phyloP scores from a whole-genome alignment of 2,888 invertebrate genomes.

The Drosophila rellima region DNA sequence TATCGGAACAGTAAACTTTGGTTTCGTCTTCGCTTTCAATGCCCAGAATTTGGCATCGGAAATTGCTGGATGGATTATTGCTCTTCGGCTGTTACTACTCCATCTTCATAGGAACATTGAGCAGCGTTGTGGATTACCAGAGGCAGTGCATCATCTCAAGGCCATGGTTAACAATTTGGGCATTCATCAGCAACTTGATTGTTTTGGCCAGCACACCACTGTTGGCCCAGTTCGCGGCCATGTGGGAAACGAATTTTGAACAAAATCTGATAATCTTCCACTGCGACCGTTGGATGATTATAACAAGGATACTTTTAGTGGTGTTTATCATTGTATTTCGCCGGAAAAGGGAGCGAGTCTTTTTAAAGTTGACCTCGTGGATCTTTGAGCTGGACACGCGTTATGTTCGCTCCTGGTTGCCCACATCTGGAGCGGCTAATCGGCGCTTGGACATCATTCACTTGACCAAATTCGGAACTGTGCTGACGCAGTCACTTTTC shows the following conservation, averaged over 20 bases:
- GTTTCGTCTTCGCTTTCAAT: slow-evolving; percentile 2
- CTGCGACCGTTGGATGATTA: slow-evolving; percentile 1
- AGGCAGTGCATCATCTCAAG: slow-evolving; percentile 9
- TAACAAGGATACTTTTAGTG: slow-evolving; percentile 3
- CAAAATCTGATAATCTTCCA: slow-evolving; percentile 10
- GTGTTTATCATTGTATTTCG: slow-evolving; percentile 13
- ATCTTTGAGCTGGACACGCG: slow-evolving; percentile 21
- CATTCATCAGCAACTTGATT: slow-evolving; percentile 21
- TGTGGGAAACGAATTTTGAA: slow-evolving; percentile 6
- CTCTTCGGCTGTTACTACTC: slow-evolving; percentile 22
- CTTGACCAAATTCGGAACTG: slow-evolving; percentile 3
- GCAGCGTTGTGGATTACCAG: slow-evolving; percentile 26
- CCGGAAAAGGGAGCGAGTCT: slow-evolving; percentile 13
- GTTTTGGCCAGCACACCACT: slow-evolving; percentile 13
- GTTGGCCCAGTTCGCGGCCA: slow-evolving; percentile 1
- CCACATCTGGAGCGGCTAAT: not conserved
- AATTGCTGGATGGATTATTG: slow-evolving; percentile 18
- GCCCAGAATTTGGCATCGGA: slow-evolving; percentile 21
- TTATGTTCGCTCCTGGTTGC: not conserved
- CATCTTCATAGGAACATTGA: slow-evolving; percentile 23
- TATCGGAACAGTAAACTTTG: not conserved
- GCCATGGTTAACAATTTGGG: slow-evolving; percentile 17
- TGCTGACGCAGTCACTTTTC: slow-evolving; percentile 15
- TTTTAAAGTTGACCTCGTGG: slow-evolving; percentile 5
- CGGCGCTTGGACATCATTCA: slow-evolving; percentile 14